Evolutionary conservation across 2,797 vertebrate species (phyloP), one percentile per base, ranked within the genome.

Genomic region (Sebastiscus tertius): DNA sequence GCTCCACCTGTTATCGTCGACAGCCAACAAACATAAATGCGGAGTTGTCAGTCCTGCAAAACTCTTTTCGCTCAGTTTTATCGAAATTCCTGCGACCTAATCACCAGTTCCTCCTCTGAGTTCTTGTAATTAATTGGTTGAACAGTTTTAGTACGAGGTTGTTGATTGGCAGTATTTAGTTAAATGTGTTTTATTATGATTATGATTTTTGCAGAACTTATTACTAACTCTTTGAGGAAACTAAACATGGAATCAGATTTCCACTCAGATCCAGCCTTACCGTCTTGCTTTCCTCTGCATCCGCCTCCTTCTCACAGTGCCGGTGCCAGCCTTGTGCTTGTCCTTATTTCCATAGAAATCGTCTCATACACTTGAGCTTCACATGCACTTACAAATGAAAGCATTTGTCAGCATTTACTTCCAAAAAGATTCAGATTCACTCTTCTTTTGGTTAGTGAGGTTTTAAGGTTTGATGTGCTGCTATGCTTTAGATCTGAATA

Each of bases 1-100:
- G 86, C 87, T 87, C 91, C 92, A 94, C 93, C 93, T 94, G 93
- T 93, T 94, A 83, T 81, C 75, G 52, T 85, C 61, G n/a, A 80
- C 87, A 91, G 90, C 93, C 93, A 92, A 83, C 86, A 85, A 85
- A 91, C 79, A 87, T 84, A 75, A 92, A 87, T 76, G 89, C 80
- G 76, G 65, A 80, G 33, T 59, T 88, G 85, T 86, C 84, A 81
- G 77, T 82, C 69, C 82, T 75, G 68, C 46, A 68, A 73, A 88
- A 82, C 70, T 83, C 71, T 76, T 72, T 73, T 69, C 29, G 20
- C 83, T 88, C 75, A 33, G 59, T 81, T 73, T 76, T 83, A 83
- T 89, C 18, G 55, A 81, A 82, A 86, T 77, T 84, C 79, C 69
- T 31, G 70, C 29, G 22, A 77, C 75, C 85, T 82, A 82, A 90